A percentile compares a stretch with the other conserved stretches of the same genome.
Evolutionary conservation across 2,797 vertebrate species (phyloP).

Genomic region (Acanthis flammea): DNA sequence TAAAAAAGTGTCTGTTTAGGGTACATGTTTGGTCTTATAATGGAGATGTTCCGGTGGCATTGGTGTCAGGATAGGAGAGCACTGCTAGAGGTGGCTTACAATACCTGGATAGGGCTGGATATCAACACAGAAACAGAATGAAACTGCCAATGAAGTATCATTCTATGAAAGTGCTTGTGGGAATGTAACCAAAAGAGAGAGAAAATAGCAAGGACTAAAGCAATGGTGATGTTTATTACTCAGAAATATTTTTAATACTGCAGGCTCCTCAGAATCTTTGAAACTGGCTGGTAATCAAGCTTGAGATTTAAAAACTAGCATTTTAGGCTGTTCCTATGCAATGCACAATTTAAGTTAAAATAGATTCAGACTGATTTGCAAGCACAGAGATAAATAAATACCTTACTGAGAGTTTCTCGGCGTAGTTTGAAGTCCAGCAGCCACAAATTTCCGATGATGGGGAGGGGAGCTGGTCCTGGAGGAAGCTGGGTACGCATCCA

Average conservation of each 20-base stretch:
- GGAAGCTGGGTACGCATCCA: conserved; percentile 38
- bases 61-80: neutral
- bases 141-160: neutral
- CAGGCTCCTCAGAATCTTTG: neutral
- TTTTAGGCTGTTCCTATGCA: neutral
- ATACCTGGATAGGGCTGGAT: neutral
- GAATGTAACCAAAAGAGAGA: neutral
- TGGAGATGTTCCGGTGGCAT: neutral
- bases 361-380: neutral
- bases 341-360: neutral
- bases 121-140: neutral
- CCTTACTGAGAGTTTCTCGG: conserved; percentile 57
- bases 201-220: neutral
- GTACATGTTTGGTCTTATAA: neutral
- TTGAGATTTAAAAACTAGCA: neutral
- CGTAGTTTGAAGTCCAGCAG: conserved; percentile 65
- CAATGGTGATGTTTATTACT: neutral
- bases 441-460: conserved; percentile 69
- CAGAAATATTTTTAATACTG: neutral
- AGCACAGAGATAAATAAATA: neutral
- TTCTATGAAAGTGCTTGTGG: neutral
- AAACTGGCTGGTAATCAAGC: neutral
- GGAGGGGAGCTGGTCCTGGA: conserved; percentile 65
- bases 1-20: neutral
- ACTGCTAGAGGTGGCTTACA: neutral